Percentiles rank a stretch among this genome's conserved stretches.
Conservation (phyloP, 2,888 invertebrate species). For the Nematopogon swammerdamellus region DNA sequence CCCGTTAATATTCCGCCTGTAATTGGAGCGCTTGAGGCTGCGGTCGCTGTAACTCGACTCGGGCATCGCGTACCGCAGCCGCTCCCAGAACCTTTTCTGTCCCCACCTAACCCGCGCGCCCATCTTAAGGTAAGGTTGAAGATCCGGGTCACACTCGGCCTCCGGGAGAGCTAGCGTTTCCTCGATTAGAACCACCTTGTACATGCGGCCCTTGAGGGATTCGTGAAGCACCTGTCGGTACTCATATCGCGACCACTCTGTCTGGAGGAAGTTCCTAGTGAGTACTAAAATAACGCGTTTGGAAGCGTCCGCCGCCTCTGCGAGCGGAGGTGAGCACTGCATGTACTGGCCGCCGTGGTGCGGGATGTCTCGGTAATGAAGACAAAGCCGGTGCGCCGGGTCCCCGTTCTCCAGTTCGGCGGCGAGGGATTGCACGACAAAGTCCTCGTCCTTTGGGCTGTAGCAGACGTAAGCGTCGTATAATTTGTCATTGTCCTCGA, state of each 20-base stretch:
- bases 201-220: conserved; percentile 76
- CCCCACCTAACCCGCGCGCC: conserved; percentile 83
- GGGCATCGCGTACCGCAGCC: conserved; percentile 84
- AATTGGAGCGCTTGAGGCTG: conserved; percentile 52
- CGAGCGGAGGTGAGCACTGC: conserved; percentile 69
- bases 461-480: conserved; percentile 94
- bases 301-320: conserved; percentile 87
- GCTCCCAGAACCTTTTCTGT: conserved; percentile 93
- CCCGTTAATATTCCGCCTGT: conserved; percentile 78
- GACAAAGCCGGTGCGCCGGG: conserved; percentile 77
- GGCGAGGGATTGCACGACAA: conserved; percentile 82
- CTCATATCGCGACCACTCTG: conserved; percentile 91
- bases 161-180: conserved; percentile 77
- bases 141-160: conserved; percentile 80
- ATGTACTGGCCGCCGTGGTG: conserved; percentile 65
- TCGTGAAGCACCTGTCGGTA: conserved; percentile 87
- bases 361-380: conserved; percentile 85
- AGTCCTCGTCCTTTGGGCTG: conserved; percentile 88
- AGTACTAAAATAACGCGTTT: conserved; percentile 82
- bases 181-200: conserved; percentile 83
- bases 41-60: conserved; percentile 57
- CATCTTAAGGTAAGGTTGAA: conserved; percentile 84
- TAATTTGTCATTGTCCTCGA: conserved; percentile 80
- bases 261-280: conserved; percentile 84
- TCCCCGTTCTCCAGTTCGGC: conserved; percentile 82